Evolutionary conservation across 2,888 invertebrate genomes (phyloP), one percentile per base, ranked within the genome.

Genomic region (Pollenia griseotomentosa): DNA sequence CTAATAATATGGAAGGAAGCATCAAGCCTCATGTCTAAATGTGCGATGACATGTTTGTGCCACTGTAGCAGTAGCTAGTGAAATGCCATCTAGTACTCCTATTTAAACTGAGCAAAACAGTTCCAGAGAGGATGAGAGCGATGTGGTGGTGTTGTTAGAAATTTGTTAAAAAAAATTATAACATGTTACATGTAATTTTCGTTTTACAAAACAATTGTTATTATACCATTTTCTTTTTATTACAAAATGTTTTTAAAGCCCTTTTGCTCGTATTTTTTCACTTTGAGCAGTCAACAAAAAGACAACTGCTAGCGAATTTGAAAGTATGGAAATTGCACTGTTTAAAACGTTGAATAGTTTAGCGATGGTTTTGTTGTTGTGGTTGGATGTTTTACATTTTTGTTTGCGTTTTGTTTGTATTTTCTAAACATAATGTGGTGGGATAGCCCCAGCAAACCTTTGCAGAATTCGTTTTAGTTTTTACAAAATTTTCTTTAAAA

Each of bases 141-240:
- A n/a, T 63, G 16, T 16, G 40, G n/a, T 11, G 40, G 71, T 19
- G 12, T 7, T 44, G 44, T 71, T 53, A 44, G 51, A 79, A 79
- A 70, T 79, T 79, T 70, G 59, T 51, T 61, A 61, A 79, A 61
- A 79, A 61, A 79, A n/a, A 79, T 59, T 79, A 33, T 33, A 33
- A 79, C 42, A 59, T 53, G 75, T 75, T 59, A 68, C 68, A 75
- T 82, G 68, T 75, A 61, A 75, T 82, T 82, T 82, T 82, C 53
- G 59, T 70, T 61, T 68, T 75, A 53, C 59, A 68, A 81, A 82
- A 82, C 61, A 82, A 82, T 82, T 74, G 82, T 82, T 82, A 82
- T 68, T 68, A 61, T 53, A 82, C n/a, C 48, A 44, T 82, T 75
- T 71, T 75, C 11, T 61, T 85, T 85, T 66, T 68, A 57, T 81